These are phyloP conservation scores for Troglohyphantes excavatus DNA, from an alignment of 2,888 invertebrate genomes.

Conservation along the genomic window DNA sequence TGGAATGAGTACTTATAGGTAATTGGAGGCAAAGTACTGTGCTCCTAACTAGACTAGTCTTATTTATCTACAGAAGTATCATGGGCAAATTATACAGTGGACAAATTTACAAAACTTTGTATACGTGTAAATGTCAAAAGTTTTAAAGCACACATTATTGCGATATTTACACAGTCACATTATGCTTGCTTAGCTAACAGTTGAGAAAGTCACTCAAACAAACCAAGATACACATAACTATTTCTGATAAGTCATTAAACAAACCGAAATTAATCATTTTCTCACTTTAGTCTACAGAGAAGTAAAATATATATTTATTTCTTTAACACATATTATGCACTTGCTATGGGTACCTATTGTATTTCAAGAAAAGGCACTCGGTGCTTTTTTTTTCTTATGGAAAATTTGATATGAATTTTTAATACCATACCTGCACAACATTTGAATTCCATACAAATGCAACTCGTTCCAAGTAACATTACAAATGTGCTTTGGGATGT, in stretches of 20 bases:
- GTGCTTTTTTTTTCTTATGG: no score
- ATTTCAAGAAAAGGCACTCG: conserved; percentile 46
- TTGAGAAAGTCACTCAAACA: conserved; percentile 63
- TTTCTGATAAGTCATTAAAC: conserved; percentile 33
- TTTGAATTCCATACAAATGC: no score
- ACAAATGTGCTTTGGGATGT: no score
- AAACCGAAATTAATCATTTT: conserved; percentile 62
- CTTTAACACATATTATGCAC: conserved; percentile 1
- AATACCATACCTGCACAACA: no score
- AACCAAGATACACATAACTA: conserved; percentile 27
- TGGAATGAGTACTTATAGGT: conserved; percentile 69
- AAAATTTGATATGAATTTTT: no score
- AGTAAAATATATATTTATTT: not conserved
- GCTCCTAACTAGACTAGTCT: conserved; percentile 71
- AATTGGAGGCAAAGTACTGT: conserved; percentile 61
- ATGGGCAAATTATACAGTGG: conserved; percentile 67
- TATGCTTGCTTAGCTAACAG: conserved; percentile 39
- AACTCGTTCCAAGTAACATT: no score
- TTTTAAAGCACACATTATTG: conserved; percentile 62
- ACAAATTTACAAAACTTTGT: conserved; percentile 72
- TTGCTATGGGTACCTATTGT: conserved; percentile 49
- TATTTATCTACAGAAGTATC: conserved; percentile 68
- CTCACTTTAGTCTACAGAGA: conserved; percentile 54
- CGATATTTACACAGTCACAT: conserved; percentile 69
- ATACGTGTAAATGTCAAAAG: conserved; percentile 51